These are phyloP conservation scores for Nymphalis c-album DNA, from an alignment of 2,888 invertebrate species.

Conservation along the genomic window DNA sequence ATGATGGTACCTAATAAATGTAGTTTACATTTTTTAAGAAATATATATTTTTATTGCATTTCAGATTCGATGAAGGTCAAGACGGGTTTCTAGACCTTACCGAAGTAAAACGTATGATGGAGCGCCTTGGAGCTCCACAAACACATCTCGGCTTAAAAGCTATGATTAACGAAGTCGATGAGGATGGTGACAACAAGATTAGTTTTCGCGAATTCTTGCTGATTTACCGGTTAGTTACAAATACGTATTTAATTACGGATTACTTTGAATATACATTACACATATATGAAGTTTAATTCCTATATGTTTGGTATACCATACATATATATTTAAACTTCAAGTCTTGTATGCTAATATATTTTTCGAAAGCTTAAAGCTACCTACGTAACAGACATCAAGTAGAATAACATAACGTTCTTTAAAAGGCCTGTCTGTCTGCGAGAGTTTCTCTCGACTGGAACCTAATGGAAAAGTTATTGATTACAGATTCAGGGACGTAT, in stretches of 20 bases:
- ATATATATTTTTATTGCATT: conserved; percentile 45
- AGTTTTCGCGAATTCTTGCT: conserved; percentile 94
- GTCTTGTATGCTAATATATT: conserved; percentile 15
- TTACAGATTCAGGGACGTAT: conserved; percentile 28
- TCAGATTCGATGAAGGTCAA: conserved; percentile 93
- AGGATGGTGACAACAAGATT: conserved; percentile 91
- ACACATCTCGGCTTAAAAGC: conserved; percentile 96
- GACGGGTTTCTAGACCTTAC: conserved; percentile 94
- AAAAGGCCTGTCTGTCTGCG: conserved; percentile 19
- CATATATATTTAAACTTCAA: conserved; percentile 1
- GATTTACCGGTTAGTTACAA: conserved; percentile 81
- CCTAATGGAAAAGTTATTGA: conserved; percentile 30
- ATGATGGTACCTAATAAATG: too few relatives aligned
- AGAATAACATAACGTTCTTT: conserved; percentile 14
- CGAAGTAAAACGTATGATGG: conserved; percentile 98
- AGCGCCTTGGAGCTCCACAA: conserved; percentile 96
- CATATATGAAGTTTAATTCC: neutral
- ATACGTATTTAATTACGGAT: neutral
- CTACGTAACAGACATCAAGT: conserved; percentile 14
- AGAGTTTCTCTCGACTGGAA: conserved; percentile 26
- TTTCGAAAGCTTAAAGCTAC: conserved; percentile 5
- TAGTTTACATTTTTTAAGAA: neutral
- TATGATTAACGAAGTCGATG: conserved; percentile 96
- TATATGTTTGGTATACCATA: neutral
- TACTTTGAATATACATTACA: too few relatives aligned